phyloP scores from a whole-genome alignment of 1,140 invertebrate species.

The Gryon sp. region DNA sequence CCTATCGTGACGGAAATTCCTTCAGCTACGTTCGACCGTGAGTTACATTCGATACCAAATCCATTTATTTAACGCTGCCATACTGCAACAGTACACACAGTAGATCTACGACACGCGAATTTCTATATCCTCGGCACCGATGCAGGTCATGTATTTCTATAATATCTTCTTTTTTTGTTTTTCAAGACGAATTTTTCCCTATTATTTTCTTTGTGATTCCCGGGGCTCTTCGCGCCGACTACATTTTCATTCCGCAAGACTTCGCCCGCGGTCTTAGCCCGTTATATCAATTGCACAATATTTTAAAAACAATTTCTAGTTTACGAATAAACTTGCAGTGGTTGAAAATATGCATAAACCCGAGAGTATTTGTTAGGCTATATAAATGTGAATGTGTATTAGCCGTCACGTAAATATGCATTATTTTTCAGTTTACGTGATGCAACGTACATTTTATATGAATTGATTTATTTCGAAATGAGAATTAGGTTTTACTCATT shows the following conservation, averaged over 20 bases:
- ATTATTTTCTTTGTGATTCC: slow-evolving; percentile 47
- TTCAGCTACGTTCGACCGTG: slow-evolving; percentile 54
- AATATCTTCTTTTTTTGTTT: slow-evolving; percentile 59
- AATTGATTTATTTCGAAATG: slow-evolving; percentile 30
- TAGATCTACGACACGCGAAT: slow-evolving; percentile 62
- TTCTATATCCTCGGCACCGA: slow-evolving; percentile 59
- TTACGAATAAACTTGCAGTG: slow-evolving; percentile 32
- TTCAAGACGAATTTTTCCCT: too few relatives aligned
- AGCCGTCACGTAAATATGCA: too few relatives aligned
- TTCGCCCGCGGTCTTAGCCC: neutral
- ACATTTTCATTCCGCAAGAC: slow-evolving; percentile 47
- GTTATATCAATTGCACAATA: slow-evolving; percentile 55
- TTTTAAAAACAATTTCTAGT: slow-evolving; percentile 52
- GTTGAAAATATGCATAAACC: slow-evolving; percentile 16
- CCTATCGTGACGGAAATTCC: slow-evolving; percentile 63
- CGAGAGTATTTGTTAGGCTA: too few relatives aligned
- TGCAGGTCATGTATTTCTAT: slow-evolving; percentile 65
- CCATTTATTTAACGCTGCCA: slow-evolving; percentile 63
- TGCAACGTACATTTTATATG: slow-evolving; percentile 11
- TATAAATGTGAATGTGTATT: too few relatives aligned
- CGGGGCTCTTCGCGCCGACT: slow-evolving; percentile 2
- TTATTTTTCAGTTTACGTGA: too few relatives aligned
- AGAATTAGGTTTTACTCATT: too few relatives aligned
- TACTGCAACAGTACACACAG: slow-evolving; percentile 56
- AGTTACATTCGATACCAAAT: slow-evolving; percentile 65